Conservation (phyloP, 2,797 vertebrate species). For the Acestrorhynchus altus region DNA sequence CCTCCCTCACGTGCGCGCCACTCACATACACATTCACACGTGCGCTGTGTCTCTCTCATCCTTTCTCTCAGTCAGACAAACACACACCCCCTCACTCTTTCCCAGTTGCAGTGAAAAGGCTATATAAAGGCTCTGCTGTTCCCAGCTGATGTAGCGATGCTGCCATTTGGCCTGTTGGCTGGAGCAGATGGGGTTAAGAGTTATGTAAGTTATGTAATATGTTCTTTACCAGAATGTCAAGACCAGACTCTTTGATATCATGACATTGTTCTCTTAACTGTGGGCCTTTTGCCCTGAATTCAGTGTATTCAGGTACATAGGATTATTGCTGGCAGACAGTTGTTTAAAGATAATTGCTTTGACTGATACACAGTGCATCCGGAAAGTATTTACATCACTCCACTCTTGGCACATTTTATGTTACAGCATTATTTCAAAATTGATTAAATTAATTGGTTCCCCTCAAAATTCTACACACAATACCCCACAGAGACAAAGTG, state of each 20-base stretch:
- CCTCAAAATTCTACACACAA: too few relatives aligned
- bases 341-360: too few relatives aligned
- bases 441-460: too few relatives aligned
- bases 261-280: slow-evolving; percentile 31
- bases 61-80: slow-evolving; percentile 1
- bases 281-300: neutral
- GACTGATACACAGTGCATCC: too few relatives aligned
- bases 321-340: too few relatives aligned
- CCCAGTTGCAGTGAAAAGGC: slow-evolving; percentile 31
- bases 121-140: slow-evolving; percentile 48
- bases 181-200: neutral
- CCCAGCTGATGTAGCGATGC: slow-evolving; percentile 55
- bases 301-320: too few relatives aligned
- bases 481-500: too few relatives aligned
- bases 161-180: neutral
- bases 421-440: too few relatives aligned
- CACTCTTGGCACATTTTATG: too few relatives aligned
- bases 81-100: slow-evolving; percentile 4
- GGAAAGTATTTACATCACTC: too few relatives aligned
- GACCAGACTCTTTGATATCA: neutral
- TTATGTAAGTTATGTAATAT: slow-evolving; percentile 11
- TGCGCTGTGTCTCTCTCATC: neutral
- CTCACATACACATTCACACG: neutral
- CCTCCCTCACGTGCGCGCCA: neutral
- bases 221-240: neutral